phyloP scores from a whole-genome alignment of 2,888 invertebrate genomes.

The Mythimna loreyi region DNA sequence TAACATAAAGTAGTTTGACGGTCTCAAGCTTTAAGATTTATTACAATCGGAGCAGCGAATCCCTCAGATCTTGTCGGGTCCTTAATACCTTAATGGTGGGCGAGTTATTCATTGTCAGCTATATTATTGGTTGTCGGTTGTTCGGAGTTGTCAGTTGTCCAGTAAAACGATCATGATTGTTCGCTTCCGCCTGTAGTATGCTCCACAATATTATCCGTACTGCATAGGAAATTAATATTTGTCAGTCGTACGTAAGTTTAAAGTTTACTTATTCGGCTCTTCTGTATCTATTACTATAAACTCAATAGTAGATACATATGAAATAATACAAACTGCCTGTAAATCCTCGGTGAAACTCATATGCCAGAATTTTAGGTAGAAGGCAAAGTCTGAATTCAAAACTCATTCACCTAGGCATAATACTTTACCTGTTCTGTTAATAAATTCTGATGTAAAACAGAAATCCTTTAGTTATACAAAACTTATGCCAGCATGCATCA shows the following conservation, averaged over 20 bases:
- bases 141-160: constrained; percentile 51
- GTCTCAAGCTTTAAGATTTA: constrained; percentile 11
- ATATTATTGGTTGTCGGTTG: constrained; percentile 59
- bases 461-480: constrained; percentile 9
- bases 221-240: constrained; percentile 26
- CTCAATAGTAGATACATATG: neutral
- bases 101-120: constrained; percentile 41
- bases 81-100: constrained; percentile 30
- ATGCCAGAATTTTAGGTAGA: no score
- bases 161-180: constrained; percentile 74
- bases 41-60: neutral
- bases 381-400: neutral
- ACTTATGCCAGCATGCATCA: neutral
- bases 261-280: no score
- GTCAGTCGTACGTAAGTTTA: constrained; percentile 14
- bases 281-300: neutral
- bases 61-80: constrained; percentile 23
- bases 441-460: neutral
- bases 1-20: neutral
- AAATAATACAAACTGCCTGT: neutral
- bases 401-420: neutral
- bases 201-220: constrained; percentile 22
- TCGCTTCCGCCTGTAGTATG: constrained; percentile 74
- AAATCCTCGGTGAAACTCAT: neutral
- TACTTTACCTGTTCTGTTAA: neutral